Base-by-base conservation (phyloP, 2,888 invertebrate genomes). In the Pantelozetes paolii region DNA sequence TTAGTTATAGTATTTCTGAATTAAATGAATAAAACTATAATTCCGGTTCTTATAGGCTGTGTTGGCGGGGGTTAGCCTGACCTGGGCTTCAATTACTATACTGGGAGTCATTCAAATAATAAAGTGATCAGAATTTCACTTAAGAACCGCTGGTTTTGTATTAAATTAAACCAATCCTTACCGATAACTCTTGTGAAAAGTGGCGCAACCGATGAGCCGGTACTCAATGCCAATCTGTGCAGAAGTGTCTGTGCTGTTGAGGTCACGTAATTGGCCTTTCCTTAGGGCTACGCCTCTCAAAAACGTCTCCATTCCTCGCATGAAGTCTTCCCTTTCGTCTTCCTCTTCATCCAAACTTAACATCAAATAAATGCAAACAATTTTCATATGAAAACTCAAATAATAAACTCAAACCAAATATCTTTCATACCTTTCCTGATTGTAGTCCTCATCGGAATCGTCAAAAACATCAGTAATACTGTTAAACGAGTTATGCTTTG, bases 111-210 rank as follows among this genome's bases (percentile, higher is more conserved):
- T 36, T 36, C 6, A 5, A 5, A 36, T 36, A 36, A 36, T 8
- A 36, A 36, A 9, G n/a, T n/a, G n/a, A n/a, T n/a, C n/a, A n/a
- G n/a, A n/a, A n/a, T n/a, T n/a, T 9, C 36, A 36, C 36, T 36
- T 8, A 36, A 36, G 36, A 36, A 36, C 9, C 36, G 36, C 5
- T 36, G 36, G 9, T 36, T 36, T 45, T 77, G n/a, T 59, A 36
- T 23, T 26, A 20, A 18, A 20, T 20, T 18, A 72, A 64, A 32
- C 64, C 20, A 59, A 54, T 59, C 26, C 30, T 28, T 78, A 82
- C 82, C 81, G 80, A 79, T 81, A 82, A 77, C 82, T 82, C 76
- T 82, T 83, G 72, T 82, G 81, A 78, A 80, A 82, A 15, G 83
- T 82, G 8, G 79, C 80, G 76, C 81, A 81, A 5, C 80, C 83